Evolutionary conservation across 2,113 vertebrate species (phyloP), one percentile per base, ranked within the genome.

Genomic region (Noctilio leporinus): DNA sequence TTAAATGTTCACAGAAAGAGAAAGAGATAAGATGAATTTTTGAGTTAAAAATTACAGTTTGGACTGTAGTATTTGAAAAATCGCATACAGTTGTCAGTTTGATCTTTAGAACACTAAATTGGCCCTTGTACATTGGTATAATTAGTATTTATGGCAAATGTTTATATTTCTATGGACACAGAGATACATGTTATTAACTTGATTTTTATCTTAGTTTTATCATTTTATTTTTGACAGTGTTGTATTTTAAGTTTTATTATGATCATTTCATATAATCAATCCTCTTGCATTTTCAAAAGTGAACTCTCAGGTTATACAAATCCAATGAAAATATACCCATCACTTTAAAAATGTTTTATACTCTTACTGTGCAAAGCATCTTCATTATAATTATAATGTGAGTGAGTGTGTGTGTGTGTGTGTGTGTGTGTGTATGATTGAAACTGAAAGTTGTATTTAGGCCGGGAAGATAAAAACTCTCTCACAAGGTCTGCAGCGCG

Each of bases 381-480:
- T 91, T 87, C 26, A 62, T 20, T 59, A 5, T 72, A 78, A 38
- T 73, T 72, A 38, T 53, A 64, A 8, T 16, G 2, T 77, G 43
- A 55, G 19, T 26, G 0, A 53, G 24, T 93, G 77, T 64, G 69
- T 91, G 62, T 53, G 15, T 4, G 3, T 77, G 19, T 67, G 11
- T 35, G 4, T 69, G 40, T 53, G 15, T 15, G 1, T 70, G 28
- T 93, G 81, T 55, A 65, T 93, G 75, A 80, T 90, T 57, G 73
- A 90, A 84, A 94, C 92, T 26, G 93, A 98, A 83, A 75, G 7
- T 64, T 33, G 51, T 95, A 24, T 88, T 69, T 92, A 51, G 5
- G 26, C 90, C 93, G 49, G 93, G 95, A 65, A 53, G 51, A 95
- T 95, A 53, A 95, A 97, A 97, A 96, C 92, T 82, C 40, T 95